Evolutionary conservation across 2,888 invertebrate genomes (phyloP), one percentile per base, ranked within the genome.

Genomic region (Bellardia pandia): DNA sequence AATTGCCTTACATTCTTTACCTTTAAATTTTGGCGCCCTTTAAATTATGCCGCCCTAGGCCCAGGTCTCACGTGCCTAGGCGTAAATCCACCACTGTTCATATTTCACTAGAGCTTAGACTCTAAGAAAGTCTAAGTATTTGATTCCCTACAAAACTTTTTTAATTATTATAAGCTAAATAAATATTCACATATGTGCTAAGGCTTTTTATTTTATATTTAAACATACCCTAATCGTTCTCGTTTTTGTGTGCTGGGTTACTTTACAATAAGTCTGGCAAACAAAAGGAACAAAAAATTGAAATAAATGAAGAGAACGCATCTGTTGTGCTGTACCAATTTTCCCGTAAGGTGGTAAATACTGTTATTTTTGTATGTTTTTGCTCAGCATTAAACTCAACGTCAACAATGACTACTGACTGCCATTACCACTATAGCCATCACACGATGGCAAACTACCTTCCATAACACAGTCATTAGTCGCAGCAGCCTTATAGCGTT

Each of bases 271-370:
- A 62, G 30, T 71, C 48, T 58, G 33, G 23, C 14, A 62, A 60
- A 79, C 30, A 69, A 68, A 66, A 85, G 48, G 13, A 23, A 56
- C 3, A 80, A 42, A 62, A 71, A 48, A 62, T 45, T 42, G 60
- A 75, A 86, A 64, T 85, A 75, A 86, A 80, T 79, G 71, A 83
- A 74, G 45, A 68, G 48, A 80, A 78, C 82, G 76, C 88, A 88
- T 88, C 88, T 88, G 88, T 72, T 86, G 40, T 81, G 76, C 79
- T 79, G 78, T 66, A 85, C 79, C 66, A 85, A 86, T 82, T 82
- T 86, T 83, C 79, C 85, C 74, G 77, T 86, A 82, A 88, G 88
- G 85, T 88, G 85, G 85, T 81, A 81, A 84, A 85, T 79, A 76
- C 64, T 68, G 51, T 62, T 74, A 77, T 79, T 74, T 79, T 45